These are phyloP conservation scores for Paguma larvata DNA, from an alignment of 2,797 vertebrate species.

Conservation along the genomic window DNA sequence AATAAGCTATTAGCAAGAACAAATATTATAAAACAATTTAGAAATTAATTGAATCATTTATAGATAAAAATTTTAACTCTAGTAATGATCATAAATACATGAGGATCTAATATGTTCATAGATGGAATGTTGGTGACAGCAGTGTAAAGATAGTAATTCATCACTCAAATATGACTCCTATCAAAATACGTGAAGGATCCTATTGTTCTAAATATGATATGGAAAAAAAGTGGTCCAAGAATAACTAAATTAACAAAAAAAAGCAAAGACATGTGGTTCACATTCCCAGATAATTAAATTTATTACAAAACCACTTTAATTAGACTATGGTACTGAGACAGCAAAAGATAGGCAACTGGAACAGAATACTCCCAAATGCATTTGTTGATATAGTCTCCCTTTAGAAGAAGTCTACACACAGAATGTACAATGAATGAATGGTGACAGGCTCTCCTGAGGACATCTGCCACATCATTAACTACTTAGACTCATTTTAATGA, in stretches of 20 bases:
- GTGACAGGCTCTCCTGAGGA: not conserved
- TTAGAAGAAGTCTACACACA: not conserved
- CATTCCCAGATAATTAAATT: not conserved
- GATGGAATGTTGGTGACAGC: not conserved
- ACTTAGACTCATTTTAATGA: slow-evolving; percentile 1
- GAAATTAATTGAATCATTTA: not conserved
- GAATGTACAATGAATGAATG: not conserved
- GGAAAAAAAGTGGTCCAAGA: not conserved
- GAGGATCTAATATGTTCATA: not conserved
- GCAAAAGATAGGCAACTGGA: not conserved
- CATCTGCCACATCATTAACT: not conserved
- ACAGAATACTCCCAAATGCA: not conserved
- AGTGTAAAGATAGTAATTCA: slow-evolving; percentile 7
- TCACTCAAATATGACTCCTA: not conserved
- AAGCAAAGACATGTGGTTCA: not conserved
- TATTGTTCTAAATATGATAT: not conserved
- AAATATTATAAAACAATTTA: slow-evolving; percentile 18
- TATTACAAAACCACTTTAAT: slow-evolving; percentile 38
- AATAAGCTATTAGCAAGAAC: not conserved
- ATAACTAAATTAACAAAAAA: slow-evolving; percentile 17
- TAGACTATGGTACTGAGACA: not conserved
- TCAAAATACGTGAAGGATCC: slow-evolving; percentile 18
- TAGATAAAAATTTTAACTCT: not conserved
- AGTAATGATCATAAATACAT: not conserved
- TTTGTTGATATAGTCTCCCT: not conserved